Percentiles rank a stretch among this genome's conserved stretches.
phyloP scores from a whole-genome alignment of 2,888 invertebrate genomes.

The Saturnia pavonia region DNA sequence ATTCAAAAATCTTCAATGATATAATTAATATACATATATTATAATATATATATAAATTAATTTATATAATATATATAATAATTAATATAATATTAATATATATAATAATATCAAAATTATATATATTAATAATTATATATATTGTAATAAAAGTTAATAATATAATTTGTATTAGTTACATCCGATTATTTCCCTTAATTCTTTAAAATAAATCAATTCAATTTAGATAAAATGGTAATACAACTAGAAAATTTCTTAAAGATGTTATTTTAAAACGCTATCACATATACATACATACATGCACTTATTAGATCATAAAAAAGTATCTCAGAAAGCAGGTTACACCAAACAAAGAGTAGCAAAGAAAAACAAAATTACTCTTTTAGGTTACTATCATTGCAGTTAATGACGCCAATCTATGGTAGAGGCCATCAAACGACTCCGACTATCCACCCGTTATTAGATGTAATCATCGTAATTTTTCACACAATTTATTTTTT shows the following conservation, averaged over 20 bases:
- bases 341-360: constrained; percentile 48
- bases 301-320: constrained; percentile 1
- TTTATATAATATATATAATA: too few relatives aligned
- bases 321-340: constrained; percentile 38
- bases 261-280: neutral
- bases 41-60: too few relatives aligned
- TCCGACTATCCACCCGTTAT: constrained; percentile 67
- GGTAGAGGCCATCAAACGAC: constrained; percentile 69
- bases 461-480: constrained; percentile 80
- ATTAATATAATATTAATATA: too few relatives aligned
- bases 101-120: too few relatives aligned
- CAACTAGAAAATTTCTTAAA: neutral
- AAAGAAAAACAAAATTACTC: constrained; percentile 69
- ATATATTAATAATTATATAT: too few relatives aligned
- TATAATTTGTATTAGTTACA: neutral
- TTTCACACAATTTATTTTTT: constrained; percentile 81
- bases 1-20: too few relatives aligned
- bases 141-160: neutral
- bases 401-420: constrained; percentile 77
- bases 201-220: neutral
- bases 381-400: constrained; percentile 74
- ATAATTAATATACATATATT: too few relatives aligned
- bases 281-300: neutral
- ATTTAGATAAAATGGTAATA: neutral
- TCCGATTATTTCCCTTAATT: neutral